phyloP scores from a whole-genome alignment of 1,140 invertebrate species.

The Eurosta solidaginis region DNA sequence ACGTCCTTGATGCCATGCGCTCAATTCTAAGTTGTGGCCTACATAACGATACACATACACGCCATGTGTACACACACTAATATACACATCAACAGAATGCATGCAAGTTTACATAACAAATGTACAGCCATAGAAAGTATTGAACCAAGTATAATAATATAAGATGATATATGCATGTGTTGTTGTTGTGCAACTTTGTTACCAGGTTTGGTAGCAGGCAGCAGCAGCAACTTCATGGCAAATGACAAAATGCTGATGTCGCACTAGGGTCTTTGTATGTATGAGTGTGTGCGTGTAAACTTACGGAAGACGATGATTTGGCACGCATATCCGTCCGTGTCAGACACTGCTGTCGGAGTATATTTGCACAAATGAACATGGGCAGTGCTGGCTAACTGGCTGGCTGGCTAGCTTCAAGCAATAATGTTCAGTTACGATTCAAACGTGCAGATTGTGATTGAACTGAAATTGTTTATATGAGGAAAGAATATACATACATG shows the following conservation, averaged over 20 bases:
- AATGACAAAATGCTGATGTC: not conserved
- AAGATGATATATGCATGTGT: not conserved
- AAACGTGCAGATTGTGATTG: too few relatives aligned
- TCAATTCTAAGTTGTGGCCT: constrained; percentile 24
- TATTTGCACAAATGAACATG: not conserved
- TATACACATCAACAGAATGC: not conserved
- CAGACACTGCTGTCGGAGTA: not conserved
- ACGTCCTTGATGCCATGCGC: constrained; percentile 22
- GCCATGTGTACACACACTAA: not conserved
- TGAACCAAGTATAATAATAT: not conserved
- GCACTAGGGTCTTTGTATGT: not conserved
- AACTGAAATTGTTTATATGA: too few relatives aligned
- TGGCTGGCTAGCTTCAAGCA: too few relatives aligned
- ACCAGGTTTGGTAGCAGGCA: too few relatives aligned
- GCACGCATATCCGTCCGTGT: constrained; percentile 19
- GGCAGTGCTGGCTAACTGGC: too few relatives aligned
- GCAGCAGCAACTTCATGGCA: too few relatives aligned
- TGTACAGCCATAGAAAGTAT: constrained; percentile 11
- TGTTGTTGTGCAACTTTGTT: too few relatives aligned
- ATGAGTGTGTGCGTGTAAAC: not conserved
- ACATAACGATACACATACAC: not conserved
- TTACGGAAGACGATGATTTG: constrained; percentile 11
- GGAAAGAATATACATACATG: too few relatives aligned
- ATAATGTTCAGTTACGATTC: too few relatives aligned
- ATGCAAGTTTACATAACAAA: not conserved